These are phyloP conservation scores for Halictus rubicundus DNA, from an alignment of 1,140 invertebrate species.

Conservation along the genomic window DNA sequence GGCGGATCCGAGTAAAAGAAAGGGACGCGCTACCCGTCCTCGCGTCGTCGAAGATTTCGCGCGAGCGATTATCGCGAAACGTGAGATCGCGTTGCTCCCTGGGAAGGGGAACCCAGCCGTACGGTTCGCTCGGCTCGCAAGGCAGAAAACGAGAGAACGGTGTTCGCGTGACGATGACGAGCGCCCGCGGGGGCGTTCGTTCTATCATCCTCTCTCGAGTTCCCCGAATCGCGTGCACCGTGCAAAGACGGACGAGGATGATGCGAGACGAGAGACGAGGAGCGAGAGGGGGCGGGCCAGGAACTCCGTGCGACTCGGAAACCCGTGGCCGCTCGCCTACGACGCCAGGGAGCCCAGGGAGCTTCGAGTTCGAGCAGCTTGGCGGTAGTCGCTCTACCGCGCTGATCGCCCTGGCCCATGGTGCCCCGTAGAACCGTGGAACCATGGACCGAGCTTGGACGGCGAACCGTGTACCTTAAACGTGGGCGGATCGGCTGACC, in stretches of 20 bases:
- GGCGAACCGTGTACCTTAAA: slow-evolving; percentile 69
- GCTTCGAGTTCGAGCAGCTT: no score
- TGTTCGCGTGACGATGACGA: slow-evolving; percentile 76
- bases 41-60: background rate
- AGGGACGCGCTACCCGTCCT: no score
- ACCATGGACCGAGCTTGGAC: slow-evolving; percentile 3
- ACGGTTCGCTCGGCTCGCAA: slow-evolving; percentile 1
- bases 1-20: no score
- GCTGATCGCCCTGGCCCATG: slow-evolving; percentile 4
- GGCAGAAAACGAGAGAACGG: slow-evolving; percentile 20
- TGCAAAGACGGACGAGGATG: background rate
- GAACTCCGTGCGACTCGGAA: background rate
- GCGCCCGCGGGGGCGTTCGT: slow-evolving; percentile 77
- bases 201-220: slow-evolving; percentile 39
- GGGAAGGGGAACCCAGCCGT: background rate
- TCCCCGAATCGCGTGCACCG: slow-evolving; percentile 69
- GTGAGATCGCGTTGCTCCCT: background rate
- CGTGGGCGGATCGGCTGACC: slow-evolving; percentile 71
- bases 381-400: slow-evolving; percentile 23
- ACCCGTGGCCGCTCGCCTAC: background rate
- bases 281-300: background rate
- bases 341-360: background rate
- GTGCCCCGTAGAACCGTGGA: no score
- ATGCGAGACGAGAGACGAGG: no score
- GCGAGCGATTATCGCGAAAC: slow-evolving; percentile 19